Percentiles rank a stretch among this genome's conserved stretches.
Conservation (phyloP, 2,113 vertebrate genomes). For the Megaptera novaeangliae region DNA sequence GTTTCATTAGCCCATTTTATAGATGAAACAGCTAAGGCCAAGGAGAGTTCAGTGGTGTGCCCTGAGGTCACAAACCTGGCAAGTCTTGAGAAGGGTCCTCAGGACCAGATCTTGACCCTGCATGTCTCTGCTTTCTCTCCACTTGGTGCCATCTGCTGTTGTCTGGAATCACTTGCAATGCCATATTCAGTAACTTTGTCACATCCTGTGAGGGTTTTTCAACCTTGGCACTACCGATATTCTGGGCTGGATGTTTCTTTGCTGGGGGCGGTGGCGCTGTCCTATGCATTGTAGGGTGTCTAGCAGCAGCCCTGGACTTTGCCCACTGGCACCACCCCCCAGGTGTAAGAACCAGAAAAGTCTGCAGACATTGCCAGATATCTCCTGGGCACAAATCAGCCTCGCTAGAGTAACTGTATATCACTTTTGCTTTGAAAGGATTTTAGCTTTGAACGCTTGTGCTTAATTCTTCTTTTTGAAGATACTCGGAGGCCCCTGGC, state of each 20-base stretch:
- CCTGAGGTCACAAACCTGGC: neutral
- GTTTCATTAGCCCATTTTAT: neutral
- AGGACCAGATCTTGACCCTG: neutral
- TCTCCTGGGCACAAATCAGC: too few relatives aligned
- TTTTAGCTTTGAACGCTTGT: neutral
- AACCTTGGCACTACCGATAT: neutral
- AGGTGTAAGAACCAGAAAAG: neutral
- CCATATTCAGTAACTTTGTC: neutral
- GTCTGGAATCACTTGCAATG: neutral
- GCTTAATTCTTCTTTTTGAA: neutral
- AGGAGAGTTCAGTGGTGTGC: neutral
- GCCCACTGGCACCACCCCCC: neutral
- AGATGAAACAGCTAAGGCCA: neutral
- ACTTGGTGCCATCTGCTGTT: neutral
- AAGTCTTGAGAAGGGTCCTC: neutral
- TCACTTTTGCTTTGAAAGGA: neutral
- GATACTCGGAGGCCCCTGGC: neutral
- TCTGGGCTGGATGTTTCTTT: neutral
- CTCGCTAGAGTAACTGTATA: fast-evolving
- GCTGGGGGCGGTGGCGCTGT: neutral
- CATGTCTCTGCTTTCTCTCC: neutral
- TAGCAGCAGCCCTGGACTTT: neutral
- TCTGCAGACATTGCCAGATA: fast-evolving
- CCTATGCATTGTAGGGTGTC: neutral
- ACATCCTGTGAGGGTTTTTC: neutral